These are phyloP conservation scores for Temnopleurus reevesii DNA, from an alignment of 53 echinoderm and acorn worm genomes.

Conservation along the genomic window DNA sequence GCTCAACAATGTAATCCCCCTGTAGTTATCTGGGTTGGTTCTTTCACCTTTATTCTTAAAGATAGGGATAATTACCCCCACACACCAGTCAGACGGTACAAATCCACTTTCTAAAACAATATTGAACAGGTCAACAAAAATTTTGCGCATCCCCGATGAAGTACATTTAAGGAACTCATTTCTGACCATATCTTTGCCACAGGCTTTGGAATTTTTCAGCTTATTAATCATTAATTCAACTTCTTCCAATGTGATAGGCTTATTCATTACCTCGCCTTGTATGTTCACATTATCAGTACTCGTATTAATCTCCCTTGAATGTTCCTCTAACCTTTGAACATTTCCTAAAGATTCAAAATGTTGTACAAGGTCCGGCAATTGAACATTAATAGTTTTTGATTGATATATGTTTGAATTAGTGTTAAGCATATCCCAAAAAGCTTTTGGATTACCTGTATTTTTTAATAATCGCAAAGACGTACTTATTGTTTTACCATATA, in stretches of 20 bases:
- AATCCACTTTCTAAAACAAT: slow-evolving; percentile 8
- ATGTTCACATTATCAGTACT: neutral
- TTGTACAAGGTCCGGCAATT: neutral
- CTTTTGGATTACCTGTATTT: neutral
- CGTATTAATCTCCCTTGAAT: neutral
- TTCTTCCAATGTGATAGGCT: neutral
- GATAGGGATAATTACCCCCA: slow-evolving; percentile 7
- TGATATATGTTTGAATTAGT: neutral
- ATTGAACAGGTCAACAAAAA: slow-evolving; percentile 17
- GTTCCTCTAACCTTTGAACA: neutral
- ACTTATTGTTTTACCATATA: neutral
- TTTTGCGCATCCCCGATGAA: neutral
- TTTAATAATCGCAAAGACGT: neutral
- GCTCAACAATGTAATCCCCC: slow-evolving; percentile 34
- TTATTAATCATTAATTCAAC: neutral
- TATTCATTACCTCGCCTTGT: neutral
- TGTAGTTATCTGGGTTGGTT: slow-evolving; percentile 25
- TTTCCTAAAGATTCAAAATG: neutral
- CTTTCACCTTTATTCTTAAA: slow-evolving; percentile 44
- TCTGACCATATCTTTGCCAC: neutral
- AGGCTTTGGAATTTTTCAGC: neutral
- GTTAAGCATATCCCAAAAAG: neutral
- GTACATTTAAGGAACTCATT: slow-evolving; percentile 6
- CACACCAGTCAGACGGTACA: slow-evolving; percentile 20
- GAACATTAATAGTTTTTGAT: neutral